Evolutionary conservation across 2,888 invertebrate species (phyloP).

Genomic region (Rotaria macrura): DNA sequence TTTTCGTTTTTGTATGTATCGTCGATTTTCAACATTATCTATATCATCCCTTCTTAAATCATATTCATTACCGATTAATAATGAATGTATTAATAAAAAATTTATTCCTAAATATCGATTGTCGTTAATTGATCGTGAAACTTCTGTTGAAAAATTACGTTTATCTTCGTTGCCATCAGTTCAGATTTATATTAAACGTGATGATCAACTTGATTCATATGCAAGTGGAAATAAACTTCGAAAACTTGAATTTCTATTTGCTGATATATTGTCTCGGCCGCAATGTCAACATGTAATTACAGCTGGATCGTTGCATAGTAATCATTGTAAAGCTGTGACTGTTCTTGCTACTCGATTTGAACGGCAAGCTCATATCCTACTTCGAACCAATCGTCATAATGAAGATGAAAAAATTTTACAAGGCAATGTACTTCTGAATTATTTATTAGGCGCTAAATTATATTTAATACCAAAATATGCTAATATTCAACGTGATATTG

Average conservation of each 20-base stretch:
- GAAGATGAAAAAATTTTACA: not conserved
- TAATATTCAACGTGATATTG: slow-evolving; percentile 24
- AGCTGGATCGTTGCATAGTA: slow-evolving; percentile 43
- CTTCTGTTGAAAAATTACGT: not conserved
- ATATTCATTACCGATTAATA: not conserved
- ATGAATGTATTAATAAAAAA: not conserved
- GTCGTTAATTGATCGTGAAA: not conserved
- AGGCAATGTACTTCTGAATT: slow-evolving; percentile 28
- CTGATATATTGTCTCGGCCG: slow-evolving; percentile 39
- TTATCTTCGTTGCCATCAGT: not conserved
- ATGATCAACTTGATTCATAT: slow-evolving; percentile 23
- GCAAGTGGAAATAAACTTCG: slow-evolving; percentile 36
- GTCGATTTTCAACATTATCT: not conserved
- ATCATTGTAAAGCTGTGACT: slow-evolving; percentile 43
- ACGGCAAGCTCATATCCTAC: slow-evolving; percentile 40
- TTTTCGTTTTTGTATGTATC: not conserved
- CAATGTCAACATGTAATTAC: slow-evolving; percentile 43
- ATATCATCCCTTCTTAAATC: not conserved
- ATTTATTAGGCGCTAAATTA: slow-evolving; percentile 23
- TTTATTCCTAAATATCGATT: not conserved
- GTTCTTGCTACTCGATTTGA: slow-evolving; percentile 40
- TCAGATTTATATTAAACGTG: slow-evolving; percentile 24
- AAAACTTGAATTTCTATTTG: slow-evolving; percentile 45
- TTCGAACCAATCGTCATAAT: slow-evolving; percentile 36
- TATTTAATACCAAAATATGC: slow-evolving; percentile 30